Evolutionary conservation across 2,113 vertebrate genomes (phyloP).

Genomic region (Oceanites oceanicus): DNA sequence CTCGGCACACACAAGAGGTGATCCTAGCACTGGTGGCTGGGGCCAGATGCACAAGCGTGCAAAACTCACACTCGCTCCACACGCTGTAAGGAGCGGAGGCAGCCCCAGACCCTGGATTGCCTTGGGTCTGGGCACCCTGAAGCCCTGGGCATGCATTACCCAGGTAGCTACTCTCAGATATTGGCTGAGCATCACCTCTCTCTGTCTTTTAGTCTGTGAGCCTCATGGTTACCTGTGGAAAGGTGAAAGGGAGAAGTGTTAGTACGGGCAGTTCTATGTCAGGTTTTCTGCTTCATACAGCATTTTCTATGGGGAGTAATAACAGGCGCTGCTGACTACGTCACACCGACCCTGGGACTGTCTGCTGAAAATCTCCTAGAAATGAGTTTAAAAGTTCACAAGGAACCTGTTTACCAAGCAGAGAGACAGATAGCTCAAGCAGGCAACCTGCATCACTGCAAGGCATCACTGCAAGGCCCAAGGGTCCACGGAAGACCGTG

Average conservation of each 20-base stretch:
- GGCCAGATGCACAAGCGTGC: not conserved
- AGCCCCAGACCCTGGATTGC: not conserved
- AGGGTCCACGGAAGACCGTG: fast-evolving
- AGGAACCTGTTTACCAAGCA: not conserved
- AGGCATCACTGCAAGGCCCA: not conserved
- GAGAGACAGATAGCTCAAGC: not conserved
- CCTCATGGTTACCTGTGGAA: not conserved
- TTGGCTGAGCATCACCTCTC: not conserved
- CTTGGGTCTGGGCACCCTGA: not conserved
- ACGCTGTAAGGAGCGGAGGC: fast-evolving
- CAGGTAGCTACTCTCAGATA: not conserved
- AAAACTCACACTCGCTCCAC: fast-evolving
- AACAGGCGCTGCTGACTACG: not conserved
- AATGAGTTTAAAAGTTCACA: not conserved
- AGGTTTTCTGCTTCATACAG: not conserved
- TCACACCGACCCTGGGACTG: not conserved
- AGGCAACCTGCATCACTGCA: not conserved
- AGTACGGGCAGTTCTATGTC: fast-evolving
- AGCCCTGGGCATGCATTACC: not conserved
- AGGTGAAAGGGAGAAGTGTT: not conserved
- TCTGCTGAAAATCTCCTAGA: not conserved
- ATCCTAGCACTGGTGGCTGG: not conserved
- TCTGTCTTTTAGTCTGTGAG: not conserved
- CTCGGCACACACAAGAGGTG: fast-evolving
- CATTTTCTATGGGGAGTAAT: not conserved